Evolutionary conservation across 1,140 invertebrate genomes (phyloP).

Genomic region (Drosophila kanapiae): DNA sequence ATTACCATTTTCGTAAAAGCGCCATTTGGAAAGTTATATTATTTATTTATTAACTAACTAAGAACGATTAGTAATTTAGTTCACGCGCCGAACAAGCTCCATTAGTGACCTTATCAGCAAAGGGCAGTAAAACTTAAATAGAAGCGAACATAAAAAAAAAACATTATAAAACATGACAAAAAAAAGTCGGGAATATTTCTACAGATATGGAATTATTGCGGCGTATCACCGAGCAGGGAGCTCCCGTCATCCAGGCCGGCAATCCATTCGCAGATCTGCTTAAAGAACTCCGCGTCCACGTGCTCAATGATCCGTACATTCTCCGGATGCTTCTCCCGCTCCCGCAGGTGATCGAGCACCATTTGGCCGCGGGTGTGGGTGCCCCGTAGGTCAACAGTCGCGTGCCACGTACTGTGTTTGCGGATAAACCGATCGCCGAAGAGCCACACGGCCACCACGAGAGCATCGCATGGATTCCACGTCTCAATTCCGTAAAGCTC

Average conservation of each 20-base stretch:
- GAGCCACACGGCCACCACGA: constrained; percentile 86
- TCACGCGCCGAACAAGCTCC: not conserved
- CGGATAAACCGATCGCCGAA: constrained; percentile 80
- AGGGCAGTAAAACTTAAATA: constrained; percentile 3
- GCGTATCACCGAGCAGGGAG: not conserved
- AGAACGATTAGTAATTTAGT: not conserved
- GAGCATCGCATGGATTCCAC: constrained; percentile 87
- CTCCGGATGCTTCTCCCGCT: constrained; percentile 81
- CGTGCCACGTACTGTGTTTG: constrained; percentile 84
- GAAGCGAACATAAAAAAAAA: not conserved
- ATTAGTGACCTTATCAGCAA: not conserved
- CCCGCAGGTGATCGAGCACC: constrained; percentile 87
- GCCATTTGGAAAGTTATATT: not conserved
- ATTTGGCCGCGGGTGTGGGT: constrained; percentile 87
- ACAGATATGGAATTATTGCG: constrained; percentile 38
- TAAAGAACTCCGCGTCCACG: constrained; percentile 86
- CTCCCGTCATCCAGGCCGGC: constrained; percentile 46
- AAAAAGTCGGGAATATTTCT: constrained; percentile 11
- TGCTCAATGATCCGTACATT: constrained; percentile 87
- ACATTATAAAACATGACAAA: constrained; percentile 3
- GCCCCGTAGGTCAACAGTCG: constrained; percentile 87
- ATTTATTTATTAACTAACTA: not conserved
- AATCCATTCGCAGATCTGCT: constrained; percentile 74
- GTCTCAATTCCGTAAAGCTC: constrained; percentile 56
- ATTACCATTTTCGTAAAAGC: no score